Base-by-base conservation (phyloP, 2,113 vertebrate genomes). In the Pseudolaguvia tuberculata region DNA sequence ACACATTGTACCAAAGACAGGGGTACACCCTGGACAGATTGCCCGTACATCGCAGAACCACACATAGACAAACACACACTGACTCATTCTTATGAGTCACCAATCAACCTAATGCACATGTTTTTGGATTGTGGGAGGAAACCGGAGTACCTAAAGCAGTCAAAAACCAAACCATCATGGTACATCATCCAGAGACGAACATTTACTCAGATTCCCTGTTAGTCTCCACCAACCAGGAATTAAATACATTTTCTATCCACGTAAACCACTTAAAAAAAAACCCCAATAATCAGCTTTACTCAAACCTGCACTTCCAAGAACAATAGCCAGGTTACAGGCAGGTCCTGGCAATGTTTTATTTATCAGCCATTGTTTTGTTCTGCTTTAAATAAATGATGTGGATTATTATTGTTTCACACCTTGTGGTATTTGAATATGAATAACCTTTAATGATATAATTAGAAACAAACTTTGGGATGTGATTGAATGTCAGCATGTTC, bases 341-440 rank as follows among this genome's bases (percentile, higher is more conserved):
- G 14, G 35, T 39, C n/a, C n/a, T n/a, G 11, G 52, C 27, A 35
- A 53, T 70, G 35, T 27, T 50, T 21, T 50, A 62, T 62, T 77
- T 62, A 63, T 55, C 17, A 71, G 57, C 75, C 13, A 47, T 77
- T 70, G 58, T 53, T 62, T 55, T 18, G 17, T 52, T n/a, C n/a
- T 53, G 31, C 39, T 53, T 76, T 50, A 21, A 76, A 69, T 76
- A 70, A 67, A 67, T 67, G 15, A 67, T 67, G 45, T 67, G 20
- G 8, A 29, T 47, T 51, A 48, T 48, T 21, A 18, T 48, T n/a
- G n/a, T n/a, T 76, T 35, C 27, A 55, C 63, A 39, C 20, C 18
- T 8, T 70, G 12, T 23, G 31, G 3, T 56, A 74, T 80, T 42
- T 73, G 35, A 73, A 72, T 76, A 59, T 69, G 62, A 63, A 55